These are phyloP conservation scores for Amphiprion ocellaris DNA, from an alignment of 2,113 vertebrate genomes.

Conservation along the genomic window DNA sequence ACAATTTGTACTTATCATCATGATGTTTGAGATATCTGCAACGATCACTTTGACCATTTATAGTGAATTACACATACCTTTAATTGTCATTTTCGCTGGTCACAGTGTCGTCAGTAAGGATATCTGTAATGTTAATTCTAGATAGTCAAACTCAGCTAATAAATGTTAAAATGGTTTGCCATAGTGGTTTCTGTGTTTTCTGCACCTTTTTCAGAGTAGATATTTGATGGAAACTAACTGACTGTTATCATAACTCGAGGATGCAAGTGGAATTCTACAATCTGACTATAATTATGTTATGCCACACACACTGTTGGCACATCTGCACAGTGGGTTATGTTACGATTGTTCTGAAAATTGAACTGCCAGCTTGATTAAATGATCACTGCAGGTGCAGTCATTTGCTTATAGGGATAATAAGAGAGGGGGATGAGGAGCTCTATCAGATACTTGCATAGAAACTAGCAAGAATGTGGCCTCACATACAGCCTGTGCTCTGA, in stretches of 20 bases:
- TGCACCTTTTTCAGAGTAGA: background rate
- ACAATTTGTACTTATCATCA: too few relatives aligned
- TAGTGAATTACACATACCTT: too few relatives aligned
- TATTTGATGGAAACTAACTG: background rate
- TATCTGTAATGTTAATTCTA: too few relatives aligned
- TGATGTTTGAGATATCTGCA: too few relatives aligned
- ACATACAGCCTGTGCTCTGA: background rate
- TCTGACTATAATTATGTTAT: slow-evolving; percentile 12
- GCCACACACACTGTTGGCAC: background rate
- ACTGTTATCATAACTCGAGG: background rate
- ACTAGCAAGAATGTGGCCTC: background rate
- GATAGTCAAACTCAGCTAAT: background rate
- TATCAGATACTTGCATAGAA: slow-evolving; percentile 3
- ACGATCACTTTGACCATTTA: too few relatives aligned
- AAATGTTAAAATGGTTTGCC: background rate
- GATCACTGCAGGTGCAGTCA: background rate
- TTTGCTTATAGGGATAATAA: background rate
- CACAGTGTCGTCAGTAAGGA: too few relatives aligned
- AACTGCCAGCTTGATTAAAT: slow-evolving; percentile 27
- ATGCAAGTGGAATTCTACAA: background rate
- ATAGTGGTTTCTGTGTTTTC: background rate
- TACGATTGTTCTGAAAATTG: background rate
- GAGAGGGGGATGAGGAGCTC: background rate
- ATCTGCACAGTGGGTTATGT: background rate
- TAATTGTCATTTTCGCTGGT: too few relatives aligned